Evolutionary conservation across 2,797 vertebrate genomes (phyloP).

Genomic region (Pelobates cultripes): DNA sequence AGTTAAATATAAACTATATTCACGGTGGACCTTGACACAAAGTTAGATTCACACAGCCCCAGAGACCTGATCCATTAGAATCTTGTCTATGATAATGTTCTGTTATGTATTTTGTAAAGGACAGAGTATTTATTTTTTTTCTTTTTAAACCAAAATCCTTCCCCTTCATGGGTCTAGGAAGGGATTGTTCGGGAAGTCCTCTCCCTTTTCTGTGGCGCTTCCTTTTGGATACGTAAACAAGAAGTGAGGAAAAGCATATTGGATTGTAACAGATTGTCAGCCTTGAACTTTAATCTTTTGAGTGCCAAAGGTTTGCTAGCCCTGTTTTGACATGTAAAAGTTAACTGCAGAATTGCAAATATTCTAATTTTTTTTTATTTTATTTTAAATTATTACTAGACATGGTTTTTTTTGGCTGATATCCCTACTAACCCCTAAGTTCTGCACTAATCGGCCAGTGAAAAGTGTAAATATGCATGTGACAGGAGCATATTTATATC

Average conservation of each 20-base stretch:
- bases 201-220: conserved; percentile 17
- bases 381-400: too few species aligned
- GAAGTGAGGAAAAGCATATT: conserved; percentile 24
- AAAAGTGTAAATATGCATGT: too few species aligned
- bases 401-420: too few species aligned
- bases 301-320: neutral
- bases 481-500: too few species aligned
- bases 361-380: too few species aligned
- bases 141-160: neutral
- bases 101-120: neutral
- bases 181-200: conserved; percentile 34
- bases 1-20: conserved; percentile 28
- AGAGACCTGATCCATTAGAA: neutral
- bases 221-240: conserved; percentile 37
- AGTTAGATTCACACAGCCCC: neutral
- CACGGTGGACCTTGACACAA: neutral
- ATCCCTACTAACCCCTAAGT: too few species aligned
- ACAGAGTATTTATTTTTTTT: neutral
- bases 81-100: neutral
- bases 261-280: neutral
- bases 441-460: too few species aligned
- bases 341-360: neutral
- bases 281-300: neutral
- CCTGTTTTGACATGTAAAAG: neutral
- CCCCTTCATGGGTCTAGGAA: conserved; percentile 14